A percentile compares a stretch with the other conserved stretches of the same genome.
These are phyloP conservation scores for Diceros bicornis DNA, from an alignment of 2,797 vertebrate genomes.

Conservation along the genomic window DNA sequence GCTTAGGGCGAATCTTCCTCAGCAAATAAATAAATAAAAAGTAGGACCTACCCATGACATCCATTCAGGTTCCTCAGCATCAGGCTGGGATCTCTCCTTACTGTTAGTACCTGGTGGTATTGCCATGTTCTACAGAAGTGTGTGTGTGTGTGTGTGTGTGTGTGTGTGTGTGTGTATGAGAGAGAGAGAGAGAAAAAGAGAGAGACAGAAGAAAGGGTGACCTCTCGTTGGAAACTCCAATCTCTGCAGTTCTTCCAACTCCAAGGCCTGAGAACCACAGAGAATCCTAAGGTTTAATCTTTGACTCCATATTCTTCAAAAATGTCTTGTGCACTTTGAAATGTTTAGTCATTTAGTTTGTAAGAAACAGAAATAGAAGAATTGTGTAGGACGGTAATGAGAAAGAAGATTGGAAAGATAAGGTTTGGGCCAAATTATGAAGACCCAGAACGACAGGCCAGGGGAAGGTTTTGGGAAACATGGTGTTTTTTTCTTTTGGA, in stretches of 20 bases:
- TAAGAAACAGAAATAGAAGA: constrained; percentile 33
- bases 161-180: too few relatives aligned
- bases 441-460: background rate
- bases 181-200: background rate
- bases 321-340: background rate
- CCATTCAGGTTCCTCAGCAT: background rate
- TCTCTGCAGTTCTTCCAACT: background rate
- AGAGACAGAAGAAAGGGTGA: background rate
- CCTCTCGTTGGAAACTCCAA: background rate
- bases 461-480: background rate
- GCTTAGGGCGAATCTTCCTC: too few relatives aligned
- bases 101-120: background rate
- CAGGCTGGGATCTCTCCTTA: background rate
- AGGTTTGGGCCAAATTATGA: constrained; percentile 18
- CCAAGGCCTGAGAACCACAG: background rate
- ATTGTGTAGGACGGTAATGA: background rate
- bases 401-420: background rate
- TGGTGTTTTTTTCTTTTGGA: background rate
- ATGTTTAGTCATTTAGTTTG: background rate
- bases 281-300: background rate
- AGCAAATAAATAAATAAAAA: background rate
- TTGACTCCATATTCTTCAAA: background rate
- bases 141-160: background rate
- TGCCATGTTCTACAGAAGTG: background rate
- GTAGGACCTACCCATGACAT: background rate